Evolutionary conservation across 2,888 invertebrate species (phyloP).

Genomic region (Prenolepis imparis): DNA sequence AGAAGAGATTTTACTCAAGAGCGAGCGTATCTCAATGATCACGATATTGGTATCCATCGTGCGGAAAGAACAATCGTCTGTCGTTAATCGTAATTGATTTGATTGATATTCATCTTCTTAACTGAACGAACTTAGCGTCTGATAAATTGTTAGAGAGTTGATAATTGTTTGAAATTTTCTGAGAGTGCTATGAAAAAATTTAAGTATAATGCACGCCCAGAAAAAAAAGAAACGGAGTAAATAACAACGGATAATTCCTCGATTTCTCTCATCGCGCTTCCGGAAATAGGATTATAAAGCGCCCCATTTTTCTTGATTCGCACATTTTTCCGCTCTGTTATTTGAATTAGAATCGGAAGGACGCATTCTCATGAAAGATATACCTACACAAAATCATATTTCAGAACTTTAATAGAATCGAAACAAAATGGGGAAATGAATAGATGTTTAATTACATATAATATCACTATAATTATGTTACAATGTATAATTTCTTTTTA

Average conservation of each 20-base stretch:
- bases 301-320: conserved; percentile 40
- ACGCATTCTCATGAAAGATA: neutral
- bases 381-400: neutral
- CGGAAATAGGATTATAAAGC: conserved; percentile 37
- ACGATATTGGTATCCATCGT: conserved; percentile 43
- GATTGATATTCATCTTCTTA: conserved; percentile 1
- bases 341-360: conserved; percentile 21
- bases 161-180: neutral
- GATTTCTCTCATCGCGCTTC: conserved; percentile 26
- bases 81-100: conserved; percentile 17
- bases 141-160: neutral
- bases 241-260: conserved; percentile 45
- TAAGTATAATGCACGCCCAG: neutral
- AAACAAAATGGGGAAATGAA: conserved; percentile 3
- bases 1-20: conserved; percentile 52
- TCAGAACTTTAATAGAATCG: neutral
- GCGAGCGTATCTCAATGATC: conserved; percentile 48
- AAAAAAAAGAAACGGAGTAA: conserved; percentile 16
- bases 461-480: neutral
- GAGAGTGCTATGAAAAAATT: neutral
- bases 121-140: neutral
- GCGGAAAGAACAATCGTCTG: conserved; percentile 38
- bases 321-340: conserved; percentile 35
- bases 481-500: neutral
- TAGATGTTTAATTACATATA: neutral